phyloP scores from a whole-genome alignment of 2,888 invertebrate genomes.

The Metallyticus violacea region DNA sequence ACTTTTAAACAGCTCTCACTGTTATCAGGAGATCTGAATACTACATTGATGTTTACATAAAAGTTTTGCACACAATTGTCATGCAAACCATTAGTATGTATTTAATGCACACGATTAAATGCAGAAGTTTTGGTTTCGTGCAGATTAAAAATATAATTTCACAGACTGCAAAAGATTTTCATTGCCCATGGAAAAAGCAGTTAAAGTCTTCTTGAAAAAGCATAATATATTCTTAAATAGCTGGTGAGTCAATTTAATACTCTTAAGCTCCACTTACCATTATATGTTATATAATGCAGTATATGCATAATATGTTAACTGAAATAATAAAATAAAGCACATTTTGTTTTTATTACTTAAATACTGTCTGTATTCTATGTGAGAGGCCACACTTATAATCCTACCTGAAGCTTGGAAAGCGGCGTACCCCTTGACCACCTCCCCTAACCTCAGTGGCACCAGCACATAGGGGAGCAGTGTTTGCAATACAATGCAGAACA shows the following conservation, averaged over 20 bases:
- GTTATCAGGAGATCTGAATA: not conserved
- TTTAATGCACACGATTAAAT: not conserved
- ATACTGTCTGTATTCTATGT: conserved; percentile 4
- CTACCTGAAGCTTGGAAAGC: conserved; percentile 32
- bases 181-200: not conserved
- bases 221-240: too few relatives aligned
- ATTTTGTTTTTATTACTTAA: not conserved
- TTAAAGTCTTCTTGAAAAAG: not conserved
- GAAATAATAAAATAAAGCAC: not conserved
- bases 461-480: conserved; percentile 2
- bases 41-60: not conserved
- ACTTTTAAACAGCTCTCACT: too few relatives aligned
- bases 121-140: not conserved
- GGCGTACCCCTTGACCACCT: conserved; percentile 24
- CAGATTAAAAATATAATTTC: not conserved
- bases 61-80: not conserved
- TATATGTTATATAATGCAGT: too few relatives aligned
- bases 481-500: not conserved
- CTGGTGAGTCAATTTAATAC: too few relatives aligned
- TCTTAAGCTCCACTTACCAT: too few relatives aligned
- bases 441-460: conserved; percentile 16
- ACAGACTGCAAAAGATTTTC: not conserved
- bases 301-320: not conserved
- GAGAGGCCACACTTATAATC: conserved; percentile 13
- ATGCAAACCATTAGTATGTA: not conserved